Evolutionary conservation across 1,140 invertebrate species (phyloP), one percentile per base, ranked within the genome.

Genomic region (Campodea augens): DNA sequence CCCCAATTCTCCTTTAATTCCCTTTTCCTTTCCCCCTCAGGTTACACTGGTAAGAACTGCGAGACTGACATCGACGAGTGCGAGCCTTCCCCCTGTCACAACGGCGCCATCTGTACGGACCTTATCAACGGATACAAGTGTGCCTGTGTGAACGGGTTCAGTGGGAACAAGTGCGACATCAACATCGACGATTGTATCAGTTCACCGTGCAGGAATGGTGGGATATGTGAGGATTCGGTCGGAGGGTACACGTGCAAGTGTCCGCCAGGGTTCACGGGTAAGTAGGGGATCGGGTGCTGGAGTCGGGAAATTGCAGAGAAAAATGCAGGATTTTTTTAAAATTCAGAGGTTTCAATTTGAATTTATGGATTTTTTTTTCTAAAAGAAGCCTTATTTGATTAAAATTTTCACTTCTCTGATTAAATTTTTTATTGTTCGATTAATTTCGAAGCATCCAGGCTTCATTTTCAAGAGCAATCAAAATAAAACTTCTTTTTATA

Each of bases 1-100:
- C n/a, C n/a, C n/a, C n/a, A n/a, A n/a, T n/a, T n/a, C n/a, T n/a
- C n/a, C n/a, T n/a, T n/a, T n/a, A n/a, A n/a, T n/a, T n/a, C n/a
- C n/a, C n/a, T n/a, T n/a, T n/a, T n/a, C n/a, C n/a, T n/a, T n/a
- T n/a, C n/a, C n/a, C n/a, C n/a, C n/a, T 0, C 63, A 88, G 88
- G 87, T 43, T 92, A 86, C 54, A 86, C 81, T 3, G 88, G 89
- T 0, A 84, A 77, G 0, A 83, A 90, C 55, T 92, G 89, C 60
- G 84, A 91, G 61, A 77, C 85, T 22, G 85, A 92, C 59, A 84
- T 88, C 38, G 82, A 92, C 59, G 88, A 93, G 60, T 95, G 89
- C 60, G 75, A 77, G 13, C 74, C 81, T 41, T 80, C 78, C 55
- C 88, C 88, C 0, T 95, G 89, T 55, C 57, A 86, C 29, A 92